Evolutionary conservation across 2,888 invertebrate genomes (phyloP).

Genomic region (Leptopilina myrica): DNA sequence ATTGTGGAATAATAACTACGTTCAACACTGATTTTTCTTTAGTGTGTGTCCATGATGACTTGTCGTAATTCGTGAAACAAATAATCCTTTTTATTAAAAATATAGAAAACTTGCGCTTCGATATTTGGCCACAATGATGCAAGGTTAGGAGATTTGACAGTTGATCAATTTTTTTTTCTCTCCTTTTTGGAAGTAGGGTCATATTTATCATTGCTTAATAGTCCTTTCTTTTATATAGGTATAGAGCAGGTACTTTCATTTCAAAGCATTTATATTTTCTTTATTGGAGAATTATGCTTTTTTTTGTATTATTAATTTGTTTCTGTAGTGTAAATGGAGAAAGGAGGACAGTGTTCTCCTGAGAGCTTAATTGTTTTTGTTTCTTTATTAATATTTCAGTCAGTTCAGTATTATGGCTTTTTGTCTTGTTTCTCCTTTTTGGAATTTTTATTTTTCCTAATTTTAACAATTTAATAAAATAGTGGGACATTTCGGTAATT

Average conservation of each 20-base stretch:
- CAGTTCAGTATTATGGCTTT: no score
- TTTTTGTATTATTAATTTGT: no score
- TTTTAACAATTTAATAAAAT: neutral
- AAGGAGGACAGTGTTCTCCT: no score
- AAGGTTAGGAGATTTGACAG: conserved; percentile 40
- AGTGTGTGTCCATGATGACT: conserved; percentile 40
- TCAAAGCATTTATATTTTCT: no score
- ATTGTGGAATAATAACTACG: conserved; percentile 47
- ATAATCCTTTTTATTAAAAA: neutral
- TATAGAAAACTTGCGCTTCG: conserved; percentile 30
- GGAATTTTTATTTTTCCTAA: neutral
- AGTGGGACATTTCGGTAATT: neutral
- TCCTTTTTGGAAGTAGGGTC: neutral
- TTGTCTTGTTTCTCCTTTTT: neutral
- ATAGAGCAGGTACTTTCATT: no score
- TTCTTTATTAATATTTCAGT: no score
- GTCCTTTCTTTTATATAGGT: neutral
- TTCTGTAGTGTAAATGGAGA: no score
- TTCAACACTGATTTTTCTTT: conserved; percentile 39
- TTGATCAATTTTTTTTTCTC: conserved; percentile 12
- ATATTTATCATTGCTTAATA: neutral
- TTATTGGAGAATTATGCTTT: no score
- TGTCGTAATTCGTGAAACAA: conserved; percentile 34
- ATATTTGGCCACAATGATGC: conserved; percentile 32
- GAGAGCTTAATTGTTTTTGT: no score